phyloP scores from a whole-genome alignment of 2,888 invertebrate species.

The Amiota minor region DNA sequence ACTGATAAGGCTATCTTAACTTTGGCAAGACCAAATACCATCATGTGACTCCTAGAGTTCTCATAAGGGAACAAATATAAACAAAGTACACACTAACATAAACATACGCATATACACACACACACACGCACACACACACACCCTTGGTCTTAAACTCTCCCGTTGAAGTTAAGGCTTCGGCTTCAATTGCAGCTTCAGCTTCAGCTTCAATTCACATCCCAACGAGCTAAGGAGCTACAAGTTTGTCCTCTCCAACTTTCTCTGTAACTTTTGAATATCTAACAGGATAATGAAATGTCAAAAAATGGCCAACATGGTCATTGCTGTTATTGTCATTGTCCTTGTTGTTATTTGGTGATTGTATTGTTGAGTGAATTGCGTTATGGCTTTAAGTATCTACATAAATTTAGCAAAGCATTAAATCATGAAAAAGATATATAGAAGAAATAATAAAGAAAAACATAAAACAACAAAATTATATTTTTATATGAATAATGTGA shows the following conservation, averaged over 20 bases:
- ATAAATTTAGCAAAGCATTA: conserved; percentile 57
- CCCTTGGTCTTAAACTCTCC: too few relatives aligned
- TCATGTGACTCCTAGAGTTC: too few relatives aligned
- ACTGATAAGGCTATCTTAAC: conserved; percentile 60
- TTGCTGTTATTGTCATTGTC: conserved; percentile 43
- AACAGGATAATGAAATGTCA: conserved; percentile 70
- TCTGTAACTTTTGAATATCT: conserved; percentile 67
- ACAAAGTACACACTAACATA: neutral
- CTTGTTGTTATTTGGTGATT: conserved; percentile 27
- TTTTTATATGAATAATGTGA: conserved; percentile 44
- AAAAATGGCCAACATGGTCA: conserved; percentile 56
- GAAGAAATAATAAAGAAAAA: conserved; percentile 32
- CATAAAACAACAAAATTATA: neutral
- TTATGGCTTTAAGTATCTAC: conserved; percentile 63
- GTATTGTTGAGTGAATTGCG: conserved; percentile 39
- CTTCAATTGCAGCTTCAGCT: neutral
- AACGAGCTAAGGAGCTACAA: too few relatives aligned
- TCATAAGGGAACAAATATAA: neutral
- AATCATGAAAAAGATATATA: conserved; percentile 54
- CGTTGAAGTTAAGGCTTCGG: neutral
- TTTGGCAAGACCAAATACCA: too few relatives aligned
- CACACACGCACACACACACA: neutral
- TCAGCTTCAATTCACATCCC: neutral
- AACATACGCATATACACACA: neutral
- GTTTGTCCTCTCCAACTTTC: conserved; percentile 19